Evolutionary conservation across 2,113 vertebrate species (phyloP), one percentile per base, ranked within the genome.

Genomic region (Nestor notabilis): DNA sequence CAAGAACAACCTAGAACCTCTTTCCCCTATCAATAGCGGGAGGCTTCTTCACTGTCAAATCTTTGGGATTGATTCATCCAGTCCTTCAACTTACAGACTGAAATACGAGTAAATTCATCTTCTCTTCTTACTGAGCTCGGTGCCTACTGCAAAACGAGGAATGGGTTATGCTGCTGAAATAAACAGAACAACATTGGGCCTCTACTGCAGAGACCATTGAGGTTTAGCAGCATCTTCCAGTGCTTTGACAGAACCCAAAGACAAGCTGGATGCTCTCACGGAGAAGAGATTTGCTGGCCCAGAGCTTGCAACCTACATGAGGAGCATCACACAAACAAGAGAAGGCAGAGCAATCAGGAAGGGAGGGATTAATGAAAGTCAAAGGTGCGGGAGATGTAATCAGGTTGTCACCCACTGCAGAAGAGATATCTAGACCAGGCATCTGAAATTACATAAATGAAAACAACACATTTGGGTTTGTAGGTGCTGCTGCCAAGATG

Each of bases 301-400:
- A 77, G 68, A 91, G 58, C n/a, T 49, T 58, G 65, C 74, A 93
- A 82, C 29, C 35, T 63, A 55, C 37, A 52, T 12, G 39, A 68
- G 1, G 5, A 79, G 13, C 4, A 1, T 20, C 55, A 69, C 33
- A 87, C 47, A 96, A 96, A 94, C 87, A 93, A 83, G 63, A 56
- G 56, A 68, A 91, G 84, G 65, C 64, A 81, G 0, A 89, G 81
- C 66, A 93, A n/a, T 61, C 95, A 97, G 95, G 95, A 96, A 97
- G 89, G 94, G 95, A 96, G 94, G 95, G 94, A 96, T 91, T 93
- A 93, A 94, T 95, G 89, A 90, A 94, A 96, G 91, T 90, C 84
- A 77, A 69, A 89, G 91, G 81, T 69, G 69, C 1, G 1, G 77
- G 61, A 94, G 93, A 97, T 96, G 95, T 70, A 61, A 95, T 96